These are phyloP conservation scores for Fissipunctia ypsillon DNA, from an alignment of 2,888 invertebrate genomes.

Conservation along the genomic window DNA sequence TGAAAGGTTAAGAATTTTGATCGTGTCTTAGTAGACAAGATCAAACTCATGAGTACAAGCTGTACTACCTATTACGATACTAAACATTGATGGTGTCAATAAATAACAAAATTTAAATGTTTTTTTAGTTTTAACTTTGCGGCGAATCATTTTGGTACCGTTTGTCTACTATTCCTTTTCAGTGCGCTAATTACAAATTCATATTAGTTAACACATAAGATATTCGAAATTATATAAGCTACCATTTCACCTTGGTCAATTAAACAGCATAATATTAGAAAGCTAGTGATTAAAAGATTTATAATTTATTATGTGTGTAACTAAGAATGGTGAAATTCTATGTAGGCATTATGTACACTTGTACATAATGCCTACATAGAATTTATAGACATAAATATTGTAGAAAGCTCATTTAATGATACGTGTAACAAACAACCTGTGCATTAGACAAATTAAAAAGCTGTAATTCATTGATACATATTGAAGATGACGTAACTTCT, in stretches of 20 bases:
- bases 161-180: neutral
- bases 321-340: conserved; percentile 3
- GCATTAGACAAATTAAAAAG: neutral
- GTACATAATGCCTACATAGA: no score
- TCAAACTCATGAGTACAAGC: neutral
- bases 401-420: conserved; percentile 31
- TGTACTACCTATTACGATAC: neutral
- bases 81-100: neutral
- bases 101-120: neutral
- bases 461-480: neutral
- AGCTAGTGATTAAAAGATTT: conserved; percentile 15
- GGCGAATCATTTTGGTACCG: neutral
- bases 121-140: neutral
- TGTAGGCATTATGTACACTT: no score
- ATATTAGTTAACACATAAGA: neutral
- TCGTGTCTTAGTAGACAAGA: no score
- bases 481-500: neutral
- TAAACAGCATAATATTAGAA: conserved; percentile 28
- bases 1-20: conserved; percentile 27
- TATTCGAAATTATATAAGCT: neutral
- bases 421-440: neutral
- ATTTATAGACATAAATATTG: neutral
- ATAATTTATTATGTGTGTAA: neutral
- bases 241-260: no score
- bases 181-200: neutral